phyloP scores from a whole-genome alignment of 30 jellyfish, hydroid and myxozoan species.

The Hydractinia echinata region DNA sequence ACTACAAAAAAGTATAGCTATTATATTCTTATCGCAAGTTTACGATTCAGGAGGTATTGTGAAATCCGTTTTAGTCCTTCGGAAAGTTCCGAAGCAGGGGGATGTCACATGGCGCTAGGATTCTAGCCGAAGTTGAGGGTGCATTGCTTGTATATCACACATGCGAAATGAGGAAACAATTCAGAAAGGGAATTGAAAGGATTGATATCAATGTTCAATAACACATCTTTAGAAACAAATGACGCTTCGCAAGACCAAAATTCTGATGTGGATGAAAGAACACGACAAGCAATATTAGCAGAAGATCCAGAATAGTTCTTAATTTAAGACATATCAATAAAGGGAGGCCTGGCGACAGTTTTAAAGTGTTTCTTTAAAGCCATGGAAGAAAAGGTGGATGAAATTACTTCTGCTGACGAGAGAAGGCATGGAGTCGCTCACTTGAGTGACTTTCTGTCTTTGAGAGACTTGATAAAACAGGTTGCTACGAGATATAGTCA shows the following conservation, averaged over 20 bases:
- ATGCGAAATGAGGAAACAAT: no score
- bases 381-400: not conserved
- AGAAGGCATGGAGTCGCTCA: constrained; percentile 6
- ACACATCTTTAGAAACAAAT: not conserved
- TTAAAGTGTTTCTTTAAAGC: not conserved
- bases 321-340: not conserved
- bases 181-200: no score
- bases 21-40: no score
- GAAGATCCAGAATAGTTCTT: constrained; percentile 13
- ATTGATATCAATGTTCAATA: no score
- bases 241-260: not conserved
- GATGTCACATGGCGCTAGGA: no score
- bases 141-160: no score
- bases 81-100: no score
- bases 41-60: no score
- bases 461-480: not conserved
- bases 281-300: not conserved
- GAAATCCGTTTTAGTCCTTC: no score
- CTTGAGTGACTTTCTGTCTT: not conserved
- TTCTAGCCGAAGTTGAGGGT: no score
- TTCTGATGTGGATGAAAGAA: not conserved
- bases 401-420: constrained; percentile 7
- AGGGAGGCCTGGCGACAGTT: constrained; percentile 3
- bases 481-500: no score
- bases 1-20: no score